Evolutionary conservation across 2,888 invertebrate species (phyloP), one percentile per base, ranked within the genome.

Genomic region (Hyposoter dolosus): DNA sequence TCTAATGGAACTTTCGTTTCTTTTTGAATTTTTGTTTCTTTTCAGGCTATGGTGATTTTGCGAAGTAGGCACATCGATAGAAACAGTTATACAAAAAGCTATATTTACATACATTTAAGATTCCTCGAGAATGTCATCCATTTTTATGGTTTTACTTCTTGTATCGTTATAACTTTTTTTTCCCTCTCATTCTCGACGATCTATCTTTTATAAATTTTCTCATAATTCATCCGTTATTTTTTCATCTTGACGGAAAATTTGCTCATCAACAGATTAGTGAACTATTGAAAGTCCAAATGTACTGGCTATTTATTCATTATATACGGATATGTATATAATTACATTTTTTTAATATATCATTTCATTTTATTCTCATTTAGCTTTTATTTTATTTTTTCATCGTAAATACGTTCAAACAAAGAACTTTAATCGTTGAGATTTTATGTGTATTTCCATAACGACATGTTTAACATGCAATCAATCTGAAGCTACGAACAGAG

Each of bases 391-490:
- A 23, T 89, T 88, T 88, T 91, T 90, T 89, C 90, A 91, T 89
- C 90, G 88, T 90, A 28, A 60, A 60, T 60, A 91, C 89, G 91
- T 93, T 93, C 92, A 91, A 93, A 92, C 89, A 92, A 93, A 92
- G 92, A 92, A 93, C 92, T 91, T 90, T 89, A 91, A 90, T 92
- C 80, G 89, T 92, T 60, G 60, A 91, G 87, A 90, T 89, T 87
- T 90, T 91, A 90, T 92, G 91, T 90, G 89, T 87, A 89, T 81
- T 75, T 81, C 90, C 82, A 88, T 90, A 93, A 92, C 35, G 92
- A 94, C 94, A 94, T 94, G 94, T 94, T 94, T 93, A 93, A 94
- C 94, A 94, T 94, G 94, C 92, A 94, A 94, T 93, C 85, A 93
- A 93, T 93, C 90, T 90, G 93, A 93, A 94, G 93, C 93, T 93